Conservation (phyloP, 1,140 invertebrate species). For the Magallana ariakensis region DNA sequence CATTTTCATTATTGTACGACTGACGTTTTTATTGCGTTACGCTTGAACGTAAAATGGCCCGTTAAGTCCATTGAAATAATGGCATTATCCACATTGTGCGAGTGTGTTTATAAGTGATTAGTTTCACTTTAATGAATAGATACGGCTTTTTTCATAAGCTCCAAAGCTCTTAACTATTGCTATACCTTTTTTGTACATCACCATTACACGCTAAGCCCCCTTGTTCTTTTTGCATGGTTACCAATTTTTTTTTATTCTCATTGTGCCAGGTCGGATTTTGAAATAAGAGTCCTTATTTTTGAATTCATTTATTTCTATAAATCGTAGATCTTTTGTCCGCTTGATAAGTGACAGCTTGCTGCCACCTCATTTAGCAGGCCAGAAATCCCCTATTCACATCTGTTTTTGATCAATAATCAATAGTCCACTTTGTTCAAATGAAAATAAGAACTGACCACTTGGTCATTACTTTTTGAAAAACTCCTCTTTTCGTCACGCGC, state of each 20-base stretch:
- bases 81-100: background rate
- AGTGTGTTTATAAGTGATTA: background rate
- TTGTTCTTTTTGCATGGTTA: background rate
- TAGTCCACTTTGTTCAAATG: constrained; percentile 8
- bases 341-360: background rate
- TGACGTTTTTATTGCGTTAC: constrained; percentile 29
- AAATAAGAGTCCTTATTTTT: constrained; percentile 18
- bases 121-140: background rate
- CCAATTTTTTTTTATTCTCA: background rate
- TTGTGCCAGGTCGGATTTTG: background rate
- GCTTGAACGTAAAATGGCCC: constrained; percentile 20
- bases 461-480: constrained; percentile 26
- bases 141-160: background rate
- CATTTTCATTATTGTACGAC: background rate
- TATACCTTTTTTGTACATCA: background rate
- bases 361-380: constrained; percentile 13
- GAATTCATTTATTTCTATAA: constrained; percentile 1
- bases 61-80: background rate
- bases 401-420: constrained; percentile 33
- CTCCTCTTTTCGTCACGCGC: constrained; percentile 30
- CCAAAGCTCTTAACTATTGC: background rate
- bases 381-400: constrained; percentile 2
- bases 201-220: background rate
- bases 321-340: background rate
- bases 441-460: constrained; percentile 22